A percentile compares a stretch with the other conserved stretches of the same genome.
Conservation (phyloP, 2,113 vertebrate species). For the Aspiorhynchus laticeps region DNA sequence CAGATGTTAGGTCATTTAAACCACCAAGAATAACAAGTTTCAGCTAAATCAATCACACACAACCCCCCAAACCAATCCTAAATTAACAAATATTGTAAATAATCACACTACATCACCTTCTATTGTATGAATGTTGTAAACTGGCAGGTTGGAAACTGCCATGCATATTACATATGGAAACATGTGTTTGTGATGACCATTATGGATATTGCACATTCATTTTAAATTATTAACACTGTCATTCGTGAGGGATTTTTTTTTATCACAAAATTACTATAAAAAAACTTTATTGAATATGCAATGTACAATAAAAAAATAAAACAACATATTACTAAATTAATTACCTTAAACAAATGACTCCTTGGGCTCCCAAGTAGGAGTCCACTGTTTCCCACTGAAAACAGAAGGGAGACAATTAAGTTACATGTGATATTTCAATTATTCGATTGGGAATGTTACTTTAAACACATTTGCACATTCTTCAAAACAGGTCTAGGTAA, state of each 20-base stretch:
- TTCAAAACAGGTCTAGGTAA: not conserved
- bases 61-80: not conserved
- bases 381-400: constrained; percentile 7
- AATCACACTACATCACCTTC: constrained; percentile 9
- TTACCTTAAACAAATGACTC: not conserved
- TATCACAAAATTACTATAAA: constrained; percentile 11
- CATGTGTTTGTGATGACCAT: not conserved
- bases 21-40: not conserved
- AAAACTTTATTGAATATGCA: not conserved
- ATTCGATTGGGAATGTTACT: not conserved
- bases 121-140: constrained; percentile 8
- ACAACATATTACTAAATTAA: not conserved
- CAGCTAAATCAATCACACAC: not conserved
- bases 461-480: not conserved
- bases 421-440: not conserved
- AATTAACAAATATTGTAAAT: constrained; percentile 5
- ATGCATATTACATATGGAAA: constrained; percentile 1
- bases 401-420: not conserved
- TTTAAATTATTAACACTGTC: constrained; percentile 1
- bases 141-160: too few relatives aligned
- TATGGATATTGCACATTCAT: constrained; percentile 1
- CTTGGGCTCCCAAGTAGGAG: constrained; percentile 17
- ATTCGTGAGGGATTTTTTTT: not conserved
- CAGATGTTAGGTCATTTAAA: constrained; percentile 7
- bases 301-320: not conserved